Base-by-base conservation (phyloP, 2,888 invertebrate species). In the Druceiella hillmani region DNA sequence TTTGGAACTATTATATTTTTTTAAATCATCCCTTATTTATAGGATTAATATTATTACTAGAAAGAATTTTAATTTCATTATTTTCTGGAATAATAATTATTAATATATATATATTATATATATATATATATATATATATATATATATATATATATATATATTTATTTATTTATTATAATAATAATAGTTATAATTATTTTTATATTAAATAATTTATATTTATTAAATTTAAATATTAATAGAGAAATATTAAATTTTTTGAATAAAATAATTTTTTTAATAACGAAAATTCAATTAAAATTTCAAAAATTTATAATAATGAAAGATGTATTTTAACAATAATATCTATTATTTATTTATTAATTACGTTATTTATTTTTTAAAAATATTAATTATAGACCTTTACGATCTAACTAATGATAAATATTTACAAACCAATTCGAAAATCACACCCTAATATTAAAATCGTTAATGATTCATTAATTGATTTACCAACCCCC, bases 401-500 rank as follows among this genome's bases (percentile, higher is more conserved):
- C 68, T 14, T 27, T 73, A 44, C 70, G 68, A 40, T 54, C 57
- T 57, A n/a, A 54, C 44, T 59, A 64, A 66, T 66, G 63, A 67
- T 64, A 31, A 35, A 34, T 16, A 4, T 7, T 22, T n/a, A 24
- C 52, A 66, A 56, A 58, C 57, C 61, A 35, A 42, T 64, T 51
- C 58, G 62, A 55, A 48, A 35, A 16, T 55, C 51, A 25, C 53
- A 56, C n/a, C 59, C 64, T 0, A 35, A 65, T 44, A 48, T 70
- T 46, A 68, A 67, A 62, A 69, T 73, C 56, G 52, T 64, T 26
- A 68, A 71, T 52, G 65, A 57, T 35, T 63, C 73, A 1, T 44
- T 76, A 55, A 55, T 75, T 45, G 65, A 67, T 46, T 47, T 76
- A 43, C 76, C 75, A 0, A 56, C 73, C 0, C 75, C 75, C 0